phyloP scores from a whole-genome alignment of 2,797 vertebrate species.

The Sternarchorhynchus goeldii region DNA sequence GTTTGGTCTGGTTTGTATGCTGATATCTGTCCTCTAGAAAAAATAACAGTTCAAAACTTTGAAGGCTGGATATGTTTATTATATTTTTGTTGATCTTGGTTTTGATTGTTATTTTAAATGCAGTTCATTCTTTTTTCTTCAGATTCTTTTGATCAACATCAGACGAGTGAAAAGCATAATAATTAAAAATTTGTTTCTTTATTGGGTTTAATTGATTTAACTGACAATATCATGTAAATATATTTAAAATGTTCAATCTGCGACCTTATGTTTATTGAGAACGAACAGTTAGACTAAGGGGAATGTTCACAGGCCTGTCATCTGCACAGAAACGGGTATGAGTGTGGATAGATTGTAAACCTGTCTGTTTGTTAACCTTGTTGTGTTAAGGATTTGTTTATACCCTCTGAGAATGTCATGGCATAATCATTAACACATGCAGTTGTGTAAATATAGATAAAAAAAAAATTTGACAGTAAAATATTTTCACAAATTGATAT shows the following conservation, averaged over 20 bases:
- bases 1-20: background rate
- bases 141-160: background rate
- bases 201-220: background rate
- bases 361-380: background rate
- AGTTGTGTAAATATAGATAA: slow-evolving; percentile 52
- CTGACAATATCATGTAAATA: background rate
- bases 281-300: background rate
- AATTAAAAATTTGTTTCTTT: background rate
- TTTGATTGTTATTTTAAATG: background rate
- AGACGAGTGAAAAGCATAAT: background rate
- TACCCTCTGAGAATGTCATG: background rate
- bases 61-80: too few relatives aligned
- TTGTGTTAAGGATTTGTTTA: slow-evolving; percentile 11
- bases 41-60: too few relatives aligned
- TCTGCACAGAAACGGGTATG: background rate
- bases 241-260: background rate
- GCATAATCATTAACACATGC: slow-evolving; percentile 22
- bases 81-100: too few relatives aligned
- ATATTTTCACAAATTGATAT: slow-evolving; percentile 48
- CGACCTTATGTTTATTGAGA: too few relatives aligned
- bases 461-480: slow-evolving; percentile 73
- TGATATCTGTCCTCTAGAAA: too few relatives aligned
- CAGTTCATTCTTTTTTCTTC: too few relatives aligned
- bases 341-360: background rate
- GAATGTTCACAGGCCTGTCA: background rate